A percentile compares a stretch with the other conserved stretches of the same genome.
These are phyloP conservation scores for Eristalis arbustorum DNA, from an alignment of 2,888 invertebrate genomes.

Conservation along the genomic window DNA sequence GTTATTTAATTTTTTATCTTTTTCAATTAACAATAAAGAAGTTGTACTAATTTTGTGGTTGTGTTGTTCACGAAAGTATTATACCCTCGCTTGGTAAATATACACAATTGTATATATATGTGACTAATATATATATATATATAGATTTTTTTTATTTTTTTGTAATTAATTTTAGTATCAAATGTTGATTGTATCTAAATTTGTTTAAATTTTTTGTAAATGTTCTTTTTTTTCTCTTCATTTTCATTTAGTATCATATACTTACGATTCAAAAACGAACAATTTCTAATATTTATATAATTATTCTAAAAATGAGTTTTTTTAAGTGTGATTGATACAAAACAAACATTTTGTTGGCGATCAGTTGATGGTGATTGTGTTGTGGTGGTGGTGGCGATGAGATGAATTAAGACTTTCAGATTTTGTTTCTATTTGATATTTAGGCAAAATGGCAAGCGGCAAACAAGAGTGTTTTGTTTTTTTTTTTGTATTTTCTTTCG, in stretches of 20 bases:
- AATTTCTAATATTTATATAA: slow-evolving; percentile 16
- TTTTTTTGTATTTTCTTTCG: slow-evolving; percentile 11
- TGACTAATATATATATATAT: neutral
- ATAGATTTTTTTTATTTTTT: neutral
- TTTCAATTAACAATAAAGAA: slow-evolving; percentile 56
- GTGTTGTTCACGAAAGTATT: slow-evolving; percentile 25
- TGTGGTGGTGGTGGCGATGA: neutral
- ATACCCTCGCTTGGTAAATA: slow-evolving; percentile 29
- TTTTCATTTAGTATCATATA: slow-evolving; percentile 36
- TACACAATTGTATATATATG: slow-evolving; percentile 22
- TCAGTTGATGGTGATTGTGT: neutral
- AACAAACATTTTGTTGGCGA: neutral
- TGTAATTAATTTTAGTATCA: slow-evolving; percentile 52
- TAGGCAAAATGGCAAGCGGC: slow-evolving; percentile 12
- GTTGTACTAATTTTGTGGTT: slow-evolving; percentile 63
- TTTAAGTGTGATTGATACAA: slow-evolving; percentile 17
- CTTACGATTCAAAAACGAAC: slow-evolving; percentile 57
- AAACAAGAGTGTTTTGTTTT: slow-evolving; percentile 22
- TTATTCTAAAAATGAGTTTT: slow-evolving; percentile 19
- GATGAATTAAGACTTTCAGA: neutral
- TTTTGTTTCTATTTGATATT: neutral
- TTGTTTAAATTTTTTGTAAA: neutral
- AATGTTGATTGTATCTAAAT: slow-evolving; percentile 58
- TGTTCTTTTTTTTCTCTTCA: neutral
- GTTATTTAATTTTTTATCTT: slow-evolving; percentile 11